Evolutionary conservation across 2,797 vertebrate species (phyloP), one percentile per base, ranked within the genome.

Genomic region (Zenarchopterus dispar): DNA sequence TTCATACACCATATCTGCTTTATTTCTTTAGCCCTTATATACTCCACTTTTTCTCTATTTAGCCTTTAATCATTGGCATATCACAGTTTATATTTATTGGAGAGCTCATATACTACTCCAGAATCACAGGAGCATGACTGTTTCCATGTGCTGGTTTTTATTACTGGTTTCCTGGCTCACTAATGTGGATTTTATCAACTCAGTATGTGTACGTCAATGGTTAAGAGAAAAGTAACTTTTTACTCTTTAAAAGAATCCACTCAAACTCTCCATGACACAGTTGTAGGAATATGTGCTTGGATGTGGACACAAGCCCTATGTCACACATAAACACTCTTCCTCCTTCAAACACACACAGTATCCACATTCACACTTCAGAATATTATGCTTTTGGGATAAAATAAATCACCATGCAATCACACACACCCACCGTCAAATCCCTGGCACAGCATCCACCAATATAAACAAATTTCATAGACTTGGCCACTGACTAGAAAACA

Each of bases 161-260:
- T 84, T 87, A 84, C 86, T 16, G 53, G 84, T 89, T 91, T 92
- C 91, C 86, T 90, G 90, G 73, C 73, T 78, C 62, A 56, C 88
- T 91, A 87, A 89, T 90, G 86, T 77, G 79, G 81, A 87, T 89
- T 92, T 93, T 88, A 92, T 91, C 91, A 93, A 88, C 81, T 90
- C 89, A 85, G 86, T 77, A 82, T 92, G 91, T 87, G 84, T 64
- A 85, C 84, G 85, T 82, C 77, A 77, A 84, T 87, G 83, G 85
- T 82, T 73, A 70, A 82, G 70, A 66, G 72, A 73, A 85, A 87
- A 83, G 73, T 75, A 69, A 81, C 49, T 0, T 74, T 79, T 78
- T 69, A 47, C 19, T 10, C 9, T 18, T 18, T 18, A 45, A 45
- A 23, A 46, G 15, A 47, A 23, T 81, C 70, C 57, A 73, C 66